Evolutionary conservation across 2,888 invertebrate genomes (phyloP).

Genomic region (Pandemis corylana): DNA sequence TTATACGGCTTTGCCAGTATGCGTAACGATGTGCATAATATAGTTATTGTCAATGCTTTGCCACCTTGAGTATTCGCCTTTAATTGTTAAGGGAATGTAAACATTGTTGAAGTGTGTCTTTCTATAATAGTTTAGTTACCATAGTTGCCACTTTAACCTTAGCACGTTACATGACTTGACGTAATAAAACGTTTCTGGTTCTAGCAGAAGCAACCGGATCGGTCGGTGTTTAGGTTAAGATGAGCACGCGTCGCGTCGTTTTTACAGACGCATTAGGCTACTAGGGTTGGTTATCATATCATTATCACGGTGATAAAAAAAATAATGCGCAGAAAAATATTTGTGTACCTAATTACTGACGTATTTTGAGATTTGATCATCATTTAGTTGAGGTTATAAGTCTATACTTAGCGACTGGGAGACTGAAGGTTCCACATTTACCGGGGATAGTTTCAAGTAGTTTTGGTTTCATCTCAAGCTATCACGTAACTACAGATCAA

Average conservation of each 20-base stretch:
- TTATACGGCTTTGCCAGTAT: slow-evolving; percentile 45
- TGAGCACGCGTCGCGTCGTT: slow-evolving; percentile 58
- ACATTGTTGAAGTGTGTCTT: slow-evolving; percentile 9
- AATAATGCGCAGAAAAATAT: no score
- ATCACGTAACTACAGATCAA: neutral
- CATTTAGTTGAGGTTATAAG: neutral
- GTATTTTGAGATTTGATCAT: no score
- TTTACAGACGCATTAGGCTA: slow-evolving; percentile 42
- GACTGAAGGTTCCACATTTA: neutral
- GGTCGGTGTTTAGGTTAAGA: slow-evolving; percentile 52
- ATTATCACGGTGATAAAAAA: neutral
- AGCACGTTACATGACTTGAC: slow-evolving; percentile 31
- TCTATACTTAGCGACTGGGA: neutral
- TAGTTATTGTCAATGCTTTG: slow-evolving; percentile 32
- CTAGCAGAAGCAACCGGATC: slow-evolving; percentile 52
- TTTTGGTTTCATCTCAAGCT: neutral
- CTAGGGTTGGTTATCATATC: slow-evolving; percentile 51
- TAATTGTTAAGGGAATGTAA: slow-evolving; percentile 26
- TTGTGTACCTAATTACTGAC: no score
- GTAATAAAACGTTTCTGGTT: slow-evolving; percentile 52
- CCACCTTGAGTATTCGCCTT: slow-evolving; percentile 34
- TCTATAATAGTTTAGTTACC: neutral
- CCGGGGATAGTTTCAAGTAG: neutral
- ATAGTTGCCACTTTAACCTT: slow-evolving; percentile 14
- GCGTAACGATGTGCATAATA: slow-evolving; percentile 37